Percentiles rank a stretch among this genome's conserved stretches.
Conservation (phyloP, 1,140 invertebrate species). For the Atta cephalotes region DNA sequence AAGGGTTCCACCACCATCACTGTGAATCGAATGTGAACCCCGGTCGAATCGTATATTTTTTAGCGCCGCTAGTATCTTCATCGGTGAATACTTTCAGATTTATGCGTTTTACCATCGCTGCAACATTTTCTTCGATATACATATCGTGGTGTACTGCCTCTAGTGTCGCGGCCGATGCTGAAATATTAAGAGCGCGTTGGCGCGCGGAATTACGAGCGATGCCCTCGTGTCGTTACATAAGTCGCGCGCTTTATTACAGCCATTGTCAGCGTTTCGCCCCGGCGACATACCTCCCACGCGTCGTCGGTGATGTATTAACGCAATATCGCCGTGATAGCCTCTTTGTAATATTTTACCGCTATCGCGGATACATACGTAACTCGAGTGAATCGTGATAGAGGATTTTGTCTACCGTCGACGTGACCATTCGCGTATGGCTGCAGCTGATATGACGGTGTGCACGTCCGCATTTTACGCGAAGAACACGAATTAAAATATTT, state of each 20-base stretch:
- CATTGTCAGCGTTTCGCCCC: conserved; percentile 54
- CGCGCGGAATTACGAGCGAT: conserved; percentile 55
- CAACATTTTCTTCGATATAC: conserved; percentile 64
- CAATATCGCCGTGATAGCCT: conserved; percentile 55
- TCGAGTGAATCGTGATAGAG: conserved; percentile 44
- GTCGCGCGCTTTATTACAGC: conserved; percentile 60
- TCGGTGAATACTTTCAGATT: conserved; percentile 63
- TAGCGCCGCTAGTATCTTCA: conserved; percentile 61
- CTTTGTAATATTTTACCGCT: conserved; percentile 56
- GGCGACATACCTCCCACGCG: conserved; percentile 35
- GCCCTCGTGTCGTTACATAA: conserved; percentile 55
- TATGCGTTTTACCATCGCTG: conserved; percentile 55
- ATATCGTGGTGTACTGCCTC: conserved; percentile 1
- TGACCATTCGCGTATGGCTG: conserved; percentile 6
- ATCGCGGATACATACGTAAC: conserved; percentile 44
- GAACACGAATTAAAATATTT: conserved; percentile 15
- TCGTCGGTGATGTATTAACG: conserved; percentile 58
- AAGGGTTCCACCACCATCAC: conserved; percentile 25
- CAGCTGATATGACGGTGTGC: background rate
- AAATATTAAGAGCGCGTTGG: conserved; percentile 58
- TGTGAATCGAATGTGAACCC: conserved; percentile 50
- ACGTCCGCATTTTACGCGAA: conserved; percentile 6
- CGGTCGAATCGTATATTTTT: conserved; percentile 64
- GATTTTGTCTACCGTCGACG: conserved; percentile 12
- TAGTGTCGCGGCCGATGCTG: conserved; percentile 31